Evolutionary conservation across 2,888 invertebrate species (phyloP), one percentile per base, ranked within the genome.

Genomic region (Drosophila cracens): DNA sequence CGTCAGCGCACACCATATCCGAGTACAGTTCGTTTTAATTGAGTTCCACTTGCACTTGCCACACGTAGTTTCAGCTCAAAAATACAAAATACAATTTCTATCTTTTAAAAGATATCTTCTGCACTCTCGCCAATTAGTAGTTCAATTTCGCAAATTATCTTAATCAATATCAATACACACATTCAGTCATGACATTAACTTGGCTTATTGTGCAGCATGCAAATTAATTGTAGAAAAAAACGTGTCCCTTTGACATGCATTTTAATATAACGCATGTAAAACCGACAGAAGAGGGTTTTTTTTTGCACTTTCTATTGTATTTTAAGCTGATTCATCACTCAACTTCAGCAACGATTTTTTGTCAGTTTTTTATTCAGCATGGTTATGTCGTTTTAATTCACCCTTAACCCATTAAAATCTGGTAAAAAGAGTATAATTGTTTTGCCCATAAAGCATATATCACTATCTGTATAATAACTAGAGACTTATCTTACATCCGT

Each of bases 1-100:
- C 53, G 49, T 67, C 61, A 53, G 46, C 43, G 11, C 52, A 40
- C 52, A 18, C 13, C 27, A 18, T 18, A 51, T 31, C 16, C 21
- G 29, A 11, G 2, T 38, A n/a, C 16, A 49, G 21, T 33, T 66
- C 1, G 10, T 38, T 65, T 33, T 66, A 25, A 64, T 66, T 52
- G 36, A 65, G 63, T 33, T 27, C 38, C 64, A 46, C 25, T 25
- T 16, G 1, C 21, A 7, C 21, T 46, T 46, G 46, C 46, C 46
- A 46, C 6, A 46, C 3, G 18, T 38, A 38, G 2, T 13, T 34
- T 0, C 34, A 34, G 10, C 34, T 13, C 33, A 33, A 4, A 38
- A 8, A 18, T 38, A 21, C 13, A 13, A 13, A 7, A 21, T 21
- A 13, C 4, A 7, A 25, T 25, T 46, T 8, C 4, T 7, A 25